Conservation (phyloP, 2,113 vertebrate genomes). For the Xenopus laevis region DNA sequence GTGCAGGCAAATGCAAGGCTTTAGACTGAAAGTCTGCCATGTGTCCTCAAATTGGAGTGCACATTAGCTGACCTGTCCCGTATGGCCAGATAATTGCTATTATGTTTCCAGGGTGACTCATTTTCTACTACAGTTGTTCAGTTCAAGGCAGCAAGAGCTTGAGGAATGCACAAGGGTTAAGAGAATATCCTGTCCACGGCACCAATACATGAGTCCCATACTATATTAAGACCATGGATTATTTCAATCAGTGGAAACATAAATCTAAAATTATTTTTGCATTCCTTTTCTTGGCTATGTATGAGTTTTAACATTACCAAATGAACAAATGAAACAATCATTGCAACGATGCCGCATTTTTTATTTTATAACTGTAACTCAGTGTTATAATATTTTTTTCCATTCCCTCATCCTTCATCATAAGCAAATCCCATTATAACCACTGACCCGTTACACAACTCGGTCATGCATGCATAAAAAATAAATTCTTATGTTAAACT, state of each 20-base stretch:
- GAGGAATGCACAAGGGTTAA: not conserved
- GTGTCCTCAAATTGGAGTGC: slow-evolving; percentile 45
- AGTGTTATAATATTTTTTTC: not conserved
- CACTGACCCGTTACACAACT: not conserved
- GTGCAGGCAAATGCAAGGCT: slow-evolving; percentile 14
- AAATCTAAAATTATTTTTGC: not conserved
- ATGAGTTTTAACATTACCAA: not conserved
- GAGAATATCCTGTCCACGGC: not conserved
- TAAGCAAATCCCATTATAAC: not conserved
- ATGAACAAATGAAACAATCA: slow-evolving; percentile 1
- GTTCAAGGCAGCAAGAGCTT: slow-evolving; percentile 27
- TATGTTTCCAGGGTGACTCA: slow-evolving; percentile 45
- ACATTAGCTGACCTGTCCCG: slow-evolving; percentile 40
- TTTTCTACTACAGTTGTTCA: slow-evolving; percentile 35
- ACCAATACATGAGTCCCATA: not conserved
- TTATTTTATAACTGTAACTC: not conserved
- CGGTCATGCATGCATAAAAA: no score
- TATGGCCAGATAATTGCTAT: slow-evolving; percentile 36
- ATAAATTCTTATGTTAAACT: not conserved
- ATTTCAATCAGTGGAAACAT: not conserved
- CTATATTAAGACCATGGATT: not conserved
- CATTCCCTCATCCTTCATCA: not conserved
- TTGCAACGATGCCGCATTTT: not conserved
- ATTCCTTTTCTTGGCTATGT: not conserved
- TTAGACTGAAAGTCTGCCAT: slow-evolving; percentile 35